Base-by-base conservation (phyloP, 2,888 invertebrate species). In the Tigriopus californicus region DNA sequence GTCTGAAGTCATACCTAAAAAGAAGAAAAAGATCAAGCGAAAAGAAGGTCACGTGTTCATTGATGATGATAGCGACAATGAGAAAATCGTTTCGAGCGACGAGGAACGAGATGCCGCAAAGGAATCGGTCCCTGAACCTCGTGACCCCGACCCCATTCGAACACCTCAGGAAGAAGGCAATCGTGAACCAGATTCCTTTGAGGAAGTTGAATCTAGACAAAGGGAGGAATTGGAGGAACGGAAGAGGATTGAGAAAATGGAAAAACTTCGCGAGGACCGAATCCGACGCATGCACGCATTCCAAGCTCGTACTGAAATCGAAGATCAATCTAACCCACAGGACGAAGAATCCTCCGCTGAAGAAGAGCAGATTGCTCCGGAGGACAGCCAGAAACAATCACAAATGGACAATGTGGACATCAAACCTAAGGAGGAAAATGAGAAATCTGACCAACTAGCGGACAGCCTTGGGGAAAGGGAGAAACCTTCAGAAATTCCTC, bases 281-380 rank as follows among this genome's bases (percentile, higher is more conserved):
- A 20, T 59, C 12, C 24, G 41, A 42, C 15, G 59, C 10, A 59
- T 59, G 59, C 52, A 51, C 11, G 59, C 59, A 5, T 59, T 59
- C 41, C 59, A 59, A 52, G 48, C 18, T 15, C 41, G 56, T 18
- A 56, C 25, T 24, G 56, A 46, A 42, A 56, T 54, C 15, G 22
- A 51, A 20, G 25, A 22, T 22, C 44, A 44, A 5, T n/a, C n/a
- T 3, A 18, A 20, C 49, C 6, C 6, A 22, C 20, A 49, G 4
- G 49, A 49, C 22, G 41, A 54, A 47, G 22, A 5, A 6, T 47
- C 47, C 5, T 47, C 47, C 11, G n/a, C 47, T 18, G 47, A 13
- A 1, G 47, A 13, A 20, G n/a, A 13, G 2, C 12, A 47, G 18
- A 22, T 13, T n/a, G n/a, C 24, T 18, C 46, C 20, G 3, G 4